Base-by-base conservation (phyloP, 2,888 invertebrate genomes). In the Drosophila ustulata region DNA sequence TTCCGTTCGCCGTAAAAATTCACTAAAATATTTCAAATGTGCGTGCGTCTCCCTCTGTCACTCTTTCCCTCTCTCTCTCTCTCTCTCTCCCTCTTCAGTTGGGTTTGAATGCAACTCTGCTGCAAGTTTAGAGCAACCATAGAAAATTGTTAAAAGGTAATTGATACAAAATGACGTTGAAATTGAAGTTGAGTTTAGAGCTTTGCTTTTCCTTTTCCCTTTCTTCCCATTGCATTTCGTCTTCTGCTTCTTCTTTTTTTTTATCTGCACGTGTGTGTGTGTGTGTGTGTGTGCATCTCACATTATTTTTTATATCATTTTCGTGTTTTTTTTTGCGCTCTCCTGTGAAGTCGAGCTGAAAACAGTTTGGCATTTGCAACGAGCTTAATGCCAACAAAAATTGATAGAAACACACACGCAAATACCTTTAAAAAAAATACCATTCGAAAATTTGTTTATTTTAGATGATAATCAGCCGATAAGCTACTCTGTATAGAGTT, bases 11-110 rank as follows among this genome's bases (percentile, higher is more conserved):
- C 66, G 68, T 76, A 80, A 75, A 85, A 85, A 82, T 82, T 25
- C 66, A 69, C 82, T 80, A 80, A 82, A 80, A 85, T 85, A 85
- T 82, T 80, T 77, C 65, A 80, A 80, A 85, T 82, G 82, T 82
- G 86, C 82, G 82, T 85, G 82, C 67, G 47, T 13, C 46, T 32
- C 18, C 23, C 18, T 26, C 11, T n/a, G 5, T 11, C 32, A 3
- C 5, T 8, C 26, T 1, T n/a, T n/a, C 3, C 4, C 25, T 3
- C 7, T 13, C n/a, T 1, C 5, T 1, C 25, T 26, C 0, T 6
- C 26, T 4, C 41, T 3, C 9, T 7, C 4, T 8, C 23, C 28
- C 18, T 18, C 18, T 18, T 18, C 18, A 18, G 18, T 18, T 18
- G 18, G 18, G 18, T 18, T 32, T 52, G 6, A 34, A 30, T 58